Base-by-base conservation (phyloP, 2,888 invertebrate species). In the Pachydiplax longipennis region DNA sequence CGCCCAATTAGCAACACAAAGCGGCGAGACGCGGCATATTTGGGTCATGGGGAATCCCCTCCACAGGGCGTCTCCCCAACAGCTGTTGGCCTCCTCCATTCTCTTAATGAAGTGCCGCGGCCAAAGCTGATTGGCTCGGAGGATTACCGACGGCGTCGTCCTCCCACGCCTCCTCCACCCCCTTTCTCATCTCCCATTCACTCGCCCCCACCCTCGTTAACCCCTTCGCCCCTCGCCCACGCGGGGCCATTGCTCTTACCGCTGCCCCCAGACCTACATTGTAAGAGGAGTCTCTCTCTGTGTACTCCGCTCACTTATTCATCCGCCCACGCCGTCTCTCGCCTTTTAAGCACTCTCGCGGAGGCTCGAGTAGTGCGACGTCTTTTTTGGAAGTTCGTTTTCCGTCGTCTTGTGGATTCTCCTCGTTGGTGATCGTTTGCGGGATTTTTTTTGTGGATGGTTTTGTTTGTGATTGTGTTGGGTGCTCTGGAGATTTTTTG, bases 1-100 rank as follows among this genome's bases (percentile, higher is more conserved):
- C 61, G 61, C 87, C 87, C 61, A 87, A 87, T 87, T 87, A 87
- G 87, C 87, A 87, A 65, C 61, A 87, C 87, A 87, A 87, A 87
- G 61, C 87, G 87, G 22, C 61, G 61, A 48, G 48, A 31, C 37
- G 61, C 82, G 61, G 5, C 83, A 18, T 35, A 35, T 18, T 22
- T 87, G 87, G 87, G 87, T 87, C 87, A 87, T 65, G 61, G 61
- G 87, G 87, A 65, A 87, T 37, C 25, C 35, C 83, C 83, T 44
- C 35, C 37, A 25, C 12, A 8, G 2, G 6, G 31, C 35, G 3
- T 37, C 81, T 22, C n/a, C 81, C 40, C 10, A 44, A 22, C 81
- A 37, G 81, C 40, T 44, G 81, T 37, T 31, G 31, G 82, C 82
- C 13, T 53, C 18, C 53, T 73, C 73, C 53, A 53, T n/a, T 83